Conservation (phyloP, 2,113 vertebrate species). For the human region GRCh38 chr7:77866501-77867000, state of each 20-base stretch:
- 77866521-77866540: neutral
- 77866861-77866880: slow-evolving; percentile 43
- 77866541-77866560: slow-evolving; percentile 19
- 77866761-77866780: slow-evolving; percentile 8
- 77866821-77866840: slow-evolving; percentile 17
- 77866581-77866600: neutral
- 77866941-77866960: slow-evolving; percentile 37
- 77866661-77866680: slow-evolving; percentile 28
- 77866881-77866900: slow-evolving; percentile 35
- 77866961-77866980: slow-evolving; percentile 8
- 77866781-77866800: slow-evolving; percentile 32
- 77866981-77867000: neutral
- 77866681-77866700: neutral
- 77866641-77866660: neutral
- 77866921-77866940: neutral
- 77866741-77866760: slow-evolving; percentile 51
- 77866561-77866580: neutral
- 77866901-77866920: slow-evolving; percentile 31
- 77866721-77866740: slow-evolving; percentile 29
- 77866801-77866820: slow-evolving; percentile 48
- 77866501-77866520: neutral
- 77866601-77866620: slow-evolving; percentile 4
- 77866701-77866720: neutral
- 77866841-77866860: neutral
- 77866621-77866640: neutral